Conservation (phyloP, 2,888 invertebrate genomes). For the Carabus problematicus region DNA sequence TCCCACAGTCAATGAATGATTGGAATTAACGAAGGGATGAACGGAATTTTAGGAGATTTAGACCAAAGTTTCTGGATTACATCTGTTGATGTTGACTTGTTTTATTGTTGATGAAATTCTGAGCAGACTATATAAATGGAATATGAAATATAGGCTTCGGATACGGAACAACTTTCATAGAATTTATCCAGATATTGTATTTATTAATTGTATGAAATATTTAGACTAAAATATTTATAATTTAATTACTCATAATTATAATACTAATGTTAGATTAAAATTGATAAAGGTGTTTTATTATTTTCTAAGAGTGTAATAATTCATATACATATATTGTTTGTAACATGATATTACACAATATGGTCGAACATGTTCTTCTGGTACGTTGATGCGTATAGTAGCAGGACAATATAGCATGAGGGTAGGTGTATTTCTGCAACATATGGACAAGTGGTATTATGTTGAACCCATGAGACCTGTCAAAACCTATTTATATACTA, state of each 20-base stretch:
- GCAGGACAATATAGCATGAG: conserved; percentile 17
- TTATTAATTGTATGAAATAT: no score
- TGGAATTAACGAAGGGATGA: conserved; percentile 40
- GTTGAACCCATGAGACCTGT: conserved; percentile 58
- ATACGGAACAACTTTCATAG: no score
- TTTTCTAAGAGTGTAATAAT: no score
- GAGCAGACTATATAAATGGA: no score
- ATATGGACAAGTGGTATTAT: conserved; percentile 62
- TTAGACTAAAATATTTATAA: no score
- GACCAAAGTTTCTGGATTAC: conserved; percentile 35
- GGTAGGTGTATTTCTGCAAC: conserved; percentile 51
- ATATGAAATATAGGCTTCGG: no score
- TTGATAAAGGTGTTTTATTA: no score
- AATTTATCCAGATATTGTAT: no score
- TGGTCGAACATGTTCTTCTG: neutral
- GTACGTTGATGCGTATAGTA: neutral
- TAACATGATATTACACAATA: neutral
- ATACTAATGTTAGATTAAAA: no score
- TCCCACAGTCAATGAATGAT: conserved; percentile 24
- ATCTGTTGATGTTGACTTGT: conserved; percentile 24
- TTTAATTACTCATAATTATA: no score
- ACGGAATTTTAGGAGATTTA: conserved; percentile 38
- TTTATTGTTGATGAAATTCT: conserved; percentile 17
- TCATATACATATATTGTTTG: no score
- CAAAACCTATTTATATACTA: conserved; percentile 58